phyloP scores from a whole-genome alignment of 2,113 vertebrate species.

The Proteles cristata region DNA sequence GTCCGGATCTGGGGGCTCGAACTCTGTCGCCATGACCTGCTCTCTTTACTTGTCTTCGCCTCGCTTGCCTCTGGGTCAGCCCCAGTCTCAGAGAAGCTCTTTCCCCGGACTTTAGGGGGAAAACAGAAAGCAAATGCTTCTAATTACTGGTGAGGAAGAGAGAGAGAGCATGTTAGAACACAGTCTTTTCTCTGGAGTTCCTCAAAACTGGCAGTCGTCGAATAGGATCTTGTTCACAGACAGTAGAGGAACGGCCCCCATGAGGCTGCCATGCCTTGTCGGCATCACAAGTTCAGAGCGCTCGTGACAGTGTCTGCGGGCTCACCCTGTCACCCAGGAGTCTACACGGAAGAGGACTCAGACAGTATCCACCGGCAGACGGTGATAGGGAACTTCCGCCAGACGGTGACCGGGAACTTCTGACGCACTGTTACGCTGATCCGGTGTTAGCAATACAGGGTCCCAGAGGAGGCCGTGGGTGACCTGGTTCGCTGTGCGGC shows the following conservation, averaged over 20 bases:
- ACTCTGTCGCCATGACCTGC: no score
- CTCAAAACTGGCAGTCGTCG: neutral
- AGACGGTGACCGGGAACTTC: neutral
- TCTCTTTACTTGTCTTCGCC: neutral
- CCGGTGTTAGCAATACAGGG: neutral
- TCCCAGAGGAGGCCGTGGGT: neutral
- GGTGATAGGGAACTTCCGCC: no score
- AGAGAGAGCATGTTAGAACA: neutral
- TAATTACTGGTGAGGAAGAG: neutral
- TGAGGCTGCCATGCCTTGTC: neutral
- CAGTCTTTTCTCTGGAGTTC: neutral
- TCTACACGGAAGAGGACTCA: fast-evolving
- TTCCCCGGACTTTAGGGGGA: neutral
- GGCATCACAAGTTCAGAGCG: neutral
- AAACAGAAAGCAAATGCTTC: neutral
- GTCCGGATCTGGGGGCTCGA: neutral
- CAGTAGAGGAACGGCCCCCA: neutral
- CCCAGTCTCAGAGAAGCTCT: neutral
- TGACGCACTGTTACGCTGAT: no score
- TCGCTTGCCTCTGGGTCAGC: neutral
- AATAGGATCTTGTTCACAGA: neutral
- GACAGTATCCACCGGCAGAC: neutral
- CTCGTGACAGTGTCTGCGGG: neutral
- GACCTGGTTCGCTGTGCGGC: neutral
- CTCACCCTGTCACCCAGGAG: neutral